phyloP scores from a whole-genome alignment of 1,140 invertebrate species.

The Amphibalanus amphitrite region DNA sequence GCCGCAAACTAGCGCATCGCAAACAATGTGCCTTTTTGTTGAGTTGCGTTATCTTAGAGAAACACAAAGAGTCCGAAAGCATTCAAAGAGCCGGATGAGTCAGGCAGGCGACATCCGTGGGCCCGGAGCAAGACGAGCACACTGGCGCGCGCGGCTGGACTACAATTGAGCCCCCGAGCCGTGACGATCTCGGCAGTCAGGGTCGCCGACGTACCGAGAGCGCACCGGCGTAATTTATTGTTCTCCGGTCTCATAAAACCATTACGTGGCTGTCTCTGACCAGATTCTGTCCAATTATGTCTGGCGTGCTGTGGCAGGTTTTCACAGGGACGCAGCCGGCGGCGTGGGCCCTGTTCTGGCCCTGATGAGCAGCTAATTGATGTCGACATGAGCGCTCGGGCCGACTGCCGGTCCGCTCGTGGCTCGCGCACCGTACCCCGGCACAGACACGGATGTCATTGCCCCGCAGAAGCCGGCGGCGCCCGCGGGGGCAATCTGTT shows the following conservation, averaged over 20 bases:
- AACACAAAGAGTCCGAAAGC: background rate
- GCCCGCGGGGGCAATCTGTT: background rate
- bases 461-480: too few species aligned
- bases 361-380: too few species aligned
- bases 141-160: too few species aligned
- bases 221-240: background rate
- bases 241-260: background rate
- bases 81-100: background rate
- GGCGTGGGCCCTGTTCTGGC: too few species aligned
- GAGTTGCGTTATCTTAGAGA: background rate
- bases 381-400: too few species aligned
- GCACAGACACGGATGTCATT: background rate
- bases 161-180: background rate
- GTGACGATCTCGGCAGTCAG: background rate
- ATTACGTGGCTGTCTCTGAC: background rate
- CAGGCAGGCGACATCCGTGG: background rate
- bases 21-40: background rate
- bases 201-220: background rate
- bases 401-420: background rate
- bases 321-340: background rate
- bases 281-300: background rate
- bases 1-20: too few species aligned
- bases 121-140: background rate
- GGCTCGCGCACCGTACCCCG: too few species aligned
- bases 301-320: too few species aligned